Percentiles rank a stretch among this genome's conserved stretches.
phyloP scores from a whole-genome alignment of 2,888 invertebrate genomes.

The Penaeus monodon region DNA sequence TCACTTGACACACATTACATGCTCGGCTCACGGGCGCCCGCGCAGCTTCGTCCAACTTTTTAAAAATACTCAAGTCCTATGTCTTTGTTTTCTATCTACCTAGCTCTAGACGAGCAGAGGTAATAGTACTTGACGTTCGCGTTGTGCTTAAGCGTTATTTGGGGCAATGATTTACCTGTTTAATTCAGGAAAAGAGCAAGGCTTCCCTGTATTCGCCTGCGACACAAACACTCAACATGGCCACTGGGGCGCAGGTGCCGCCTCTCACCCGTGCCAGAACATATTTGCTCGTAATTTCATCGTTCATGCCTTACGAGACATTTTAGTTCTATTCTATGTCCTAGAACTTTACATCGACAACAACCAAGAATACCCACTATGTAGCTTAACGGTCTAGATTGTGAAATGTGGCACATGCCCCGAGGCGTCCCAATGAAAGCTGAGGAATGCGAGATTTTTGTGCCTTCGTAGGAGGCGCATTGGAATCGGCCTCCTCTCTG shows the following conservation, averaged over 20 bases:
- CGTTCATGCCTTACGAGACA: neutral
- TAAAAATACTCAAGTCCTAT: no score
- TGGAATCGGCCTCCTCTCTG: neutral
- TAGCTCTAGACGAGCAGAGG: no score
- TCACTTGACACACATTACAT: conserved; percentile 49
- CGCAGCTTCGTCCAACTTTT: neutral
- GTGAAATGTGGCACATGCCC: conserved; percentile 10
- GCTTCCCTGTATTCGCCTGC: conserved; percentile 26
- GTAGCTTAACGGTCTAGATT: neutral
- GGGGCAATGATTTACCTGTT: conserved; percentile 10
- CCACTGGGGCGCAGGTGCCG: conserved; percentile 25
- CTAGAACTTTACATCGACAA: no score
- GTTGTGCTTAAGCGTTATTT: neutral
- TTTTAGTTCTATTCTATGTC: neutral
- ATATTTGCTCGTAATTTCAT: neutral
- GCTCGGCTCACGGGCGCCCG: neutral
- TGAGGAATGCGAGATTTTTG: conserved; percentile 25
- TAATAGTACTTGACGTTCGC: no score
- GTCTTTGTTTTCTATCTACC: no score
- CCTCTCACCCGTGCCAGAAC: neutral
- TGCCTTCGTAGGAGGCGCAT: neutral
- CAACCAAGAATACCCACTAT: neutral
- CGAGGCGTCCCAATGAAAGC: conserved; percentile 18
- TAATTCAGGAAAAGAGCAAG: conserved; percentile 3
- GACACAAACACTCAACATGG: conserved; percentile 48